Base-by-base conservation (phyloP, 2,888 invertebrate genomes). In the Pimpla rufipes region DNA sequence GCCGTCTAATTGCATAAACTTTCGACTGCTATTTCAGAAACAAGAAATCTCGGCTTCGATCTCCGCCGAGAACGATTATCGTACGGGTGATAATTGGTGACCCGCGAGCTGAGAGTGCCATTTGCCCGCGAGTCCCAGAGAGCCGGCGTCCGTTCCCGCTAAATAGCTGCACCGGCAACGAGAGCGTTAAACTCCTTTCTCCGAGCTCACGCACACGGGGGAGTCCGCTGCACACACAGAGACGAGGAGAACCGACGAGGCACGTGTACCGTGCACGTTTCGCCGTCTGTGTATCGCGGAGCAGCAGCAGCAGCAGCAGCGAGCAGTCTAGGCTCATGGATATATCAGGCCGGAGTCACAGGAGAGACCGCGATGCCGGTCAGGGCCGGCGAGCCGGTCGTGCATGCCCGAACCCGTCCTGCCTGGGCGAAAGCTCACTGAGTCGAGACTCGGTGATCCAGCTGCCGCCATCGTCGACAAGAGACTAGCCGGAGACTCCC, bases 361-460 rank as follows among this genome's bases (percentile, higher is more conserved):
- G 40, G 57, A 74, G 68, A 83, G 79, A 83, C 79, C 83, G 83
- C 79, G 76, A 86, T 81, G 83, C 84, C 85, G 85, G 83, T 86
- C 84, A 84, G 83, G 84, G 85, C 81, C 84, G 84, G 77, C 67
- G 52, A 79, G 83, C 76, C 74, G 71, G 78, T 78, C 73, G 83
- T 57, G 55, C 70, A 79, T 81, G 52, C 68, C n/a, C 76, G 62
- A 81, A 86, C 83, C 83, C 80, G 84, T 84, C 85, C 55, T 50
- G 55, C 64, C 55, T 50, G 66, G 78, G 79, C 83, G 81, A 85
- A 85, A 86, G 85, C 84, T 83, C 85, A 79, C 13, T 74, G 50
- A 81, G 71, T 84, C 67, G 76, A 79, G 40, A 76, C 70, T 70
- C 29, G 29, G 3, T 29, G 29, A 2, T 29, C 75, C 59, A 5